Evolutionary conservation across 64 coral and sea anemone species (phyloP), one percentile per base, ranked within the genome.

Genomic region (Porites lutea): DNA sequence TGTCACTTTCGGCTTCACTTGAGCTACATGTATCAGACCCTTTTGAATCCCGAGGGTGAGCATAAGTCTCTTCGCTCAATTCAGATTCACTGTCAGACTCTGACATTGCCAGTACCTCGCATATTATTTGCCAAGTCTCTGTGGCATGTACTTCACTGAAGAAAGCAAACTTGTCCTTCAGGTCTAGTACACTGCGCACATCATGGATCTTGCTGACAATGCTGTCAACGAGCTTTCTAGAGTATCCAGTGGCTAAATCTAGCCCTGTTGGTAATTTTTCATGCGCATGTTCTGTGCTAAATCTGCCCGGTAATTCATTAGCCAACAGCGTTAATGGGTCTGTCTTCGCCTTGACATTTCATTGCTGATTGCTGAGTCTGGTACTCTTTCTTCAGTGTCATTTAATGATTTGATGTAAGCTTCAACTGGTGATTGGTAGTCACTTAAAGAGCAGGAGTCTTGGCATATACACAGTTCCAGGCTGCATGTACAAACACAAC

Each of bases 181-280:
- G 53, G 53, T 5, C 53, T 55, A 7, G 53, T 55, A 55, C 53
- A 55, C 53, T 55, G 53, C 11, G 53, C 11, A 55, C 53, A 55
- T 55, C 53, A 55, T 55, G 53, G 53, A 55, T 55, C 53, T 55
- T 55, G 53, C 53, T 55, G 53, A 82, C 64, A 82, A 91, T 82
- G 23, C 52, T 77, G 53, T 89, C 74, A 58, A 89, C 76, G 11
- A 89, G 64, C 19, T 48, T 62, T 21, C 20, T 77, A 3, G 54
- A 66, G 72, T 62, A 94, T 60, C 92, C 92, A 76, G 92, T 89
- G 13, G 92, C 92, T 13, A 94, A 23, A 76, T 94, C 86, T 21
- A 89, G 67, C 14, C 92, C 92, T 48, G 87, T 94, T n/a, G 89
- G 46, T 37, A 94, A 46, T 78, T 82, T 80, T 82, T 94, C 86